Conservation (phyloP, 2,888 invertebrate species). For the Hoplodrina blanda region DNA sequence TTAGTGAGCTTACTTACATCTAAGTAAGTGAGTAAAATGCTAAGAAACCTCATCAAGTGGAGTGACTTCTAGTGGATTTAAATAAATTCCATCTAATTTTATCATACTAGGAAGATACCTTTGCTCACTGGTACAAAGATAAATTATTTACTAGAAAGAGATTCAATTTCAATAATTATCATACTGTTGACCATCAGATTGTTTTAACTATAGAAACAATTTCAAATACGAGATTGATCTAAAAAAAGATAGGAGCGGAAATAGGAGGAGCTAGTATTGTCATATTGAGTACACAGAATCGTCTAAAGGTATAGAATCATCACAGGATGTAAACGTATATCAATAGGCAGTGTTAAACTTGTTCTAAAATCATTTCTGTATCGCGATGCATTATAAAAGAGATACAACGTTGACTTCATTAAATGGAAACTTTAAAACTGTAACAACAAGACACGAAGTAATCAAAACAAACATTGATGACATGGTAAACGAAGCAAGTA, state of each 20-base stretch:
- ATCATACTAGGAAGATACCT: background rate
- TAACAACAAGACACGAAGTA: slow-evolving; percentile 70
- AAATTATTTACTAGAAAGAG: background rate
- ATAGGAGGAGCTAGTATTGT: slow-evolving; percentile 66
- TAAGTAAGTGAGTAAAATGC: background rate
- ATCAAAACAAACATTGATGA: slow-evolving; percentile 90
- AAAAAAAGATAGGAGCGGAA: slow-evolving; percentile 65
- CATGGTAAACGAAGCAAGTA: slow-evolving; percentile 83
- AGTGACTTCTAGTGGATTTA: background rate
- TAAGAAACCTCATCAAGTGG: background rate
- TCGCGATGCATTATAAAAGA: background rate
- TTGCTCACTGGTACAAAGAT: background rate
- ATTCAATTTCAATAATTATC: background rate
- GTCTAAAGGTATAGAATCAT: slow-evolving; percentile 35
- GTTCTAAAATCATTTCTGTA: background rate
- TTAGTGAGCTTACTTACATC: background rate
- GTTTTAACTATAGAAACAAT: slow-evolving; percentile 10
- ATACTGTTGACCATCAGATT: background rate
- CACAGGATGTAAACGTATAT: slow-evolving; percentile 52
- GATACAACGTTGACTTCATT: slow-evolving; percentile 9
- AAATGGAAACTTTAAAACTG: slow-evolving; percentile 40
- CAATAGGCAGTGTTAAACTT: background rate
- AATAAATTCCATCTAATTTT: slow-evolving; percentile 2
- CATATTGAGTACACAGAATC: slow-evolving; percentile 39
- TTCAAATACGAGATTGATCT: slow-evolving; percentile 39